Evolutionary conservation across 2,888 invertebrate species (phyloP).

Genomic region (Melieria crassipennis): DNA sequence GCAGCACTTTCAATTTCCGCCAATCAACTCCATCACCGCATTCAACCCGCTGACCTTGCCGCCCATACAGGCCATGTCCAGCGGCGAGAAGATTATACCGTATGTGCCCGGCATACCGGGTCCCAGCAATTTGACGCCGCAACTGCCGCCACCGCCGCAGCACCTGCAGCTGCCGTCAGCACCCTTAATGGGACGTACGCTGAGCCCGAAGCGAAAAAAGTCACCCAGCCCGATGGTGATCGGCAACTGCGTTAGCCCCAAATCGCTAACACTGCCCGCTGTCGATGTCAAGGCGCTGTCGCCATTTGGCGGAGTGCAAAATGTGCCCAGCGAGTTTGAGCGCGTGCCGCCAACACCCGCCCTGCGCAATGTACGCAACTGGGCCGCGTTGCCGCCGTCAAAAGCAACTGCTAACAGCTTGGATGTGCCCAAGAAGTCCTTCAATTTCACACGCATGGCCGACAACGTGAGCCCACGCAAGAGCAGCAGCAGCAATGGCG

Average conservation of each 20-base stretch:
- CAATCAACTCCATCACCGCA: constrained; percentile 75
- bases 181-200: constrained; percentile 42
- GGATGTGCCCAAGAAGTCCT: constrained; percentile 55
- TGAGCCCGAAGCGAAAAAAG: constrained; percentile 60
- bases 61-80: constrained; percentile 67
- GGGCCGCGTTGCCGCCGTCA: constrained; percentile 30
- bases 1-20: constrained; percentile 73
- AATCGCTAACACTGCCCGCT: constrained; percentile 32
- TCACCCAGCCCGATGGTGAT: constrained; percentile 53
- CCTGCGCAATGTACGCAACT: constrained; percentile 55
- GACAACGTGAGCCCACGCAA: constrained; percentile 62
- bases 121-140: constrained; percentile 71
- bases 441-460: constrained; percentile 64
- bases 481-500: constrained; percentile 29
- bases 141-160: constrained; percentile 63
- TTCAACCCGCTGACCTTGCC: constrained; percentile 76
- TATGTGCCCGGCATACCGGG: constrained; percentile 90
- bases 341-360: constrained; percentile 58
- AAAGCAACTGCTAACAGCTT: constrained; percentile 18
- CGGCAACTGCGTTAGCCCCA: constrained; percentile 8
- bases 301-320: constrained; percentile 60
- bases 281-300: constrained; percentile 51
- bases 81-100: constrained; percentile 77
- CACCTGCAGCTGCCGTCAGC: constrained; percentile 46
- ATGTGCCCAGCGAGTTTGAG: constrained; percentile 59